phyloP scores from a whole-genome alignment of 2,888 invertebrate genomes.

The Drosophila flavopinicola region DNA sequence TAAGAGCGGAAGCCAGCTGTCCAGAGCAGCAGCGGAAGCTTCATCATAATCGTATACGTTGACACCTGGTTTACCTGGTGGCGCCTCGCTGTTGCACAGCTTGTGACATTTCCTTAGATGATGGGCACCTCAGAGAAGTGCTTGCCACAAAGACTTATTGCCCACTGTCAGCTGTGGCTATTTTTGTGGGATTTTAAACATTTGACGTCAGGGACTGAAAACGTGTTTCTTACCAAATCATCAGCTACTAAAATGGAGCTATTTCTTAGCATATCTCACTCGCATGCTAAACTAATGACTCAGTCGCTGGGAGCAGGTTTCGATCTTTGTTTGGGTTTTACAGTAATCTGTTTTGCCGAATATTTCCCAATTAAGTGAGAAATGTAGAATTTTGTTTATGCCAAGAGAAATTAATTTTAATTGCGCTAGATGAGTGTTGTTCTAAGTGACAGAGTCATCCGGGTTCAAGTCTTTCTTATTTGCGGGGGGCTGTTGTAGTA shows the following conservation, averaged over 20 bases:
- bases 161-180: conserved; percentile 17
- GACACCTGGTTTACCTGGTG: conserved; percentile 35
- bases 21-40: conserved; percentile 22
- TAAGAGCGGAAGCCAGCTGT: conserved; percentile 32
- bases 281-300: conserved; percentile 44
- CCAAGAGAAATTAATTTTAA: conserved; percentile 11
- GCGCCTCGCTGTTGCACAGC: conserved; percentile 20
- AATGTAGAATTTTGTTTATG: conserved; percentile 18
- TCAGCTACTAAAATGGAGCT: conserved; percentile 8
- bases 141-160: not conserved
- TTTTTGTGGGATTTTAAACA: conserved; percentile 10
- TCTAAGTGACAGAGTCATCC: not conserved
- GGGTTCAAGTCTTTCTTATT: not conserved
- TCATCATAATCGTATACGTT: conserved; percentile 36
- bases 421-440: not conserved
- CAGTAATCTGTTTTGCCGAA: conserved; percentile 13
- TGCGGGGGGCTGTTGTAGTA: not conserved
- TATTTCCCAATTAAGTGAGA: conserved; percentile 39
- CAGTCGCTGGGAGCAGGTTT: conserved; percentile 37
- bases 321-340: conserved; percentile 23
- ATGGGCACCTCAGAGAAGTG: not conserved
- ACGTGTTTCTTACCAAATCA: conserved; percentile 39
- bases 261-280: conserved; percentile 25
- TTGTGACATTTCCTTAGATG: conserved; percentile 12
- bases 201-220: conserved; percentile 47